These are phyloP conservation scores for Heteromyza rotundicornis DNA, from an alignment of 2,888 invertebrate genomes.

Conservation along the genomic window DNA sequence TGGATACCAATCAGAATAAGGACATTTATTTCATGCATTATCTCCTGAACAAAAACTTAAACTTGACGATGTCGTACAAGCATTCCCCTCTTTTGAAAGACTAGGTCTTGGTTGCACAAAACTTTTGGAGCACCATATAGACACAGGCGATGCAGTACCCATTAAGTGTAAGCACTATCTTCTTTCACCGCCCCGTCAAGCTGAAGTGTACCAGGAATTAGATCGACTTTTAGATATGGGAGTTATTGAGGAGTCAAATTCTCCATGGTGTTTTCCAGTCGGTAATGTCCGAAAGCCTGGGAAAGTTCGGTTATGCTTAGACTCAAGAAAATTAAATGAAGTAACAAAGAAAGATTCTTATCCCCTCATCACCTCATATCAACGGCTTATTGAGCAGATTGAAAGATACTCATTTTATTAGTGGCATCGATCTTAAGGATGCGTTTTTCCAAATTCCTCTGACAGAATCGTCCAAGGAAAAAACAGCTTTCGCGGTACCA, in stretches of 20 bases:
- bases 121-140: not conserved
- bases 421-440: not conserved
- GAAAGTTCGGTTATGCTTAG: not conserved
- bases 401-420: not conserved
- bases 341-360: not conserved
- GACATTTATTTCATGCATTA: too few relatives aligned
- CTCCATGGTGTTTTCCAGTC: not conserved
- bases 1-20: too few relatives aligned
- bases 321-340: conserved; percentile 5
- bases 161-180: not conserved
- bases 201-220: not conserved
- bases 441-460: not conserved
- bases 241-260: not conserved
- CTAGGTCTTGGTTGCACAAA: not conserved
- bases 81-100: conserved; percentile 2
- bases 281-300: too few relatives aligned
- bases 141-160: not conserved
- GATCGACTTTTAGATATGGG: too few relatives aligned
- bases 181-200: not conserved
- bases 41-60: too few relatives aligned
- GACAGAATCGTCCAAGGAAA: not conserved
- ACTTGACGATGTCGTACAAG: too few relatives aligned
- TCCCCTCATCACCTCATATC: not conserved
- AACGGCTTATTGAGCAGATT: not conserved
- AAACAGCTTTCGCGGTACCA: conserved; percentile 38